Conservation (phyloP, 2,888 invertebrate genomes). For the Drosophila mimetica region DNA sequence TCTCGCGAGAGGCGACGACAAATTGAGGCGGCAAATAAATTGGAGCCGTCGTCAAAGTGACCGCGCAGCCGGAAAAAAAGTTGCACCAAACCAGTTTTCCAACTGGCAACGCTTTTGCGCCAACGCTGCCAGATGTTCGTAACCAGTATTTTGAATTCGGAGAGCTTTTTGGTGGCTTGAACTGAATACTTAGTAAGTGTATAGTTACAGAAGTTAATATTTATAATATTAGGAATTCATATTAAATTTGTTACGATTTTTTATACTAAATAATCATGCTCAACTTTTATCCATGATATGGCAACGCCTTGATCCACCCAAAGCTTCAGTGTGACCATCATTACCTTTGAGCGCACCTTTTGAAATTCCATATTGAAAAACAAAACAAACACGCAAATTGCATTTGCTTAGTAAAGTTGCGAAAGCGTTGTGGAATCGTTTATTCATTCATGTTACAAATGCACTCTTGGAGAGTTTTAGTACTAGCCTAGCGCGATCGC, state of each 20-base stretch:
- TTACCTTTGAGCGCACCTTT: neutral
- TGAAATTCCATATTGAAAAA: neutral
- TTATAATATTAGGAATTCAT: too few species aligned
- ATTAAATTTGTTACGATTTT: neutral
- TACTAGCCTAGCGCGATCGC: slow-evolving; percentile 18
- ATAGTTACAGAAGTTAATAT: too few species aligned
- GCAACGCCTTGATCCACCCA: neutral
- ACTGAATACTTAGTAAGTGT: too few species aligned
- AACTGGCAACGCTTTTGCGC: neutral
- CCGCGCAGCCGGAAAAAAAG: slow-evolving; percentile 3
- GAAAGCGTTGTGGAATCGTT: slow-evolving; percentile 63
- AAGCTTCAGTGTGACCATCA: slow-evolving; percentile 3
- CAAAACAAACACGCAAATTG: neutral
- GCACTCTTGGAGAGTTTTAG: slow-evolving; percentile 69
- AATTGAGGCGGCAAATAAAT: slow-evolving; percentile 18
- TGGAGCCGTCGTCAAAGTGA: slow-evolving; percentile 13
- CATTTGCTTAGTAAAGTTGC: slow-evolving; percentile 69
- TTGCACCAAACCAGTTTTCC: slow-evolving; percentile 11
- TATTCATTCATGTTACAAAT: slow-evolving; percentile 67
- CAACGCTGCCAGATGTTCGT: slow-evolving; percentile 2
- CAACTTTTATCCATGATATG: neutral
- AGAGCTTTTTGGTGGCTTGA: neutral
- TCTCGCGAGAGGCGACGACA: slow-evolving; percentile 13
- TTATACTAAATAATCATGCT: neutral
- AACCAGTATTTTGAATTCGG: neutral